Base-by-base conservation (phyloP, 2,888 invertebrate genomes). In the Latrodectus elegans region DNA sequence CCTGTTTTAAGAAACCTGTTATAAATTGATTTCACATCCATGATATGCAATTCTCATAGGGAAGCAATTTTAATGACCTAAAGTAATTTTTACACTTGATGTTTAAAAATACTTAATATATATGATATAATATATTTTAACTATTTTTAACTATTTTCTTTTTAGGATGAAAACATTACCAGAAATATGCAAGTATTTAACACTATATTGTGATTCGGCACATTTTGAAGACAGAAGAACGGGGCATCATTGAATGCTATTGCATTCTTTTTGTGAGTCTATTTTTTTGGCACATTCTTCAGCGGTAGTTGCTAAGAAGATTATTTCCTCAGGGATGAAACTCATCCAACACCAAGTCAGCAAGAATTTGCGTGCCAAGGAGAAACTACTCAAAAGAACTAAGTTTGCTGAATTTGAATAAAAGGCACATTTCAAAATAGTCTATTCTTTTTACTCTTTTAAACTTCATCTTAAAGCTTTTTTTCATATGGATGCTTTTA, bases 81-180 rank as follows among this genome's bases (percentile, higher is more conserved):
- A 38, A 38, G 38, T 38, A 38, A 38, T 38, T 38, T 2, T 38
- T 38, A 38, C 38, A 38, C 38, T 38, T 38, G 38, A 38, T 38
- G 6, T 38, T 38, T 38, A 6, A 38, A 3, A 38, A 38, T 38
- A 38, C 4, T 38, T 38, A n/a, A n/a, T n/a, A n/a, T n/a, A n/a
- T n/a, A n/a, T n/a, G n/a, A n/a, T n/a, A n/a, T n/a, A n/a, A n/a
- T 9, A 60, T 38, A 49, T 64, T 51, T 75, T 64, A 4, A 10
- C 70, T 38, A 11, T 60, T 73, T 55, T 53, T 64, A 4, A 10
- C 70, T 38, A 11, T 60, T 79, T 55, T 53, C 65, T 26, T 87
- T 88, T n/a, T 70, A 88, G 88, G 88, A 88, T 72, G 88, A 88
- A 52, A 88, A 88, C 53, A 88, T 88, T 49, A 88, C 88, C 55